Conservation (phyloP, 1,140 invertebrate genomes). For the Heliothis subflexa region DNA sequence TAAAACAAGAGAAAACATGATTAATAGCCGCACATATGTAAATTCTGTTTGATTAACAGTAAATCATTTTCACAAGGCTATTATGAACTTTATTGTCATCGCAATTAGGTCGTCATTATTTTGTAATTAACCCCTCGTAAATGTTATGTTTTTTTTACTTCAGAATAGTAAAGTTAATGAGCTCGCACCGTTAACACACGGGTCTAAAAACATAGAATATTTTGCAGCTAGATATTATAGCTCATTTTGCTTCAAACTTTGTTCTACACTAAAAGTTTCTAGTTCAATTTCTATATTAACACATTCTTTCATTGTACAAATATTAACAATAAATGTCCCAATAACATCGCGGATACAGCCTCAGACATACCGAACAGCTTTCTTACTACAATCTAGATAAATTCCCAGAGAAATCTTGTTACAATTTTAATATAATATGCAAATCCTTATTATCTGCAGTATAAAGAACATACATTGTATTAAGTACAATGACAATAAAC, state of each 20-base stretch:
- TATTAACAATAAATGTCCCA: not conserved
- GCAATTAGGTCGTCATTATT: not conserved
- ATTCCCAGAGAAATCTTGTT: constrained; percentile 5
- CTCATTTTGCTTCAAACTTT: too few relatives aligned
- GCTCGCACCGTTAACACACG: not conserved
- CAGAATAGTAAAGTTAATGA: not conserved
- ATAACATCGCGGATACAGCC: not conserved
- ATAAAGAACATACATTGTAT: constrained; percentile 38
- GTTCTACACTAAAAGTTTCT: too few relatives aligned
- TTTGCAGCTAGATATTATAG: not conserved
- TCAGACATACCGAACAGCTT: not conserved
- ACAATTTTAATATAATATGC: constrained; percentile 38
- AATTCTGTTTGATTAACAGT: constrained; percentile 14
- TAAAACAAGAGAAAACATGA: not conserved
- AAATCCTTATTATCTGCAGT: constrained; percentile 36
- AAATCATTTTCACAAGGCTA: constrained; percentile 12
- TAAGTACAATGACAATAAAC: constrained; percentile 37
- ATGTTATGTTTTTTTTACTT: not conserved
- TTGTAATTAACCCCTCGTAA: constrained; percentile 12
- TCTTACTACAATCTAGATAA: constrained; percentile 9
- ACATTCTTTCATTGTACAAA: not conserved
- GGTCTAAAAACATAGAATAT: not conserved
- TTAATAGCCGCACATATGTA: not conserved
- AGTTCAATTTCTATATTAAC: not conserved
- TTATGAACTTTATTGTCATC: not conserved